Base-by-base conservation (phyloP, 2,113 vertebrate genomes). In the Cyprinodon tularosa region DNA sequence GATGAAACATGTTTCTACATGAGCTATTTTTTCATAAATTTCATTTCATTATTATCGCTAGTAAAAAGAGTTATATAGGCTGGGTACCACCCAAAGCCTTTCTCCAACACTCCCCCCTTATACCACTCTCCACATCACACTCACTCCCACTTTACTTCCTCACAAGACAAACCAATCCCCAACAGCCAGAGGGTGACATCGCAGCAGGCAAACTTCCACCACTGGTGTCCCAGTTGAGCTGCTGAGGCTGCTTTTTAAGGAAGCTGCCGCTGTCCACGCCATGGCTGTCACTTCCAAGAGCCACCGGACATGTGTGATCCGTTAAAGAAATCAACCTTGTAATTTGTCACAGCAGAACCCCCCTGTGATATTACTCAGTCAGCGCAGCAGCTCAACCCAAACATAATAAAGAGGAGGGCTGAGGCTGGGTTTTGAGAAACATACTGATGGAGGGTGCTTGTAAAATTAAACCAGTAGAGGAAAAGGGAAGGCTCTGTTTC, bases 301-400 rank as follows among this genome's bases (percentile, higher is more conserved):
- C 88, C 83, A 89, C 80, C 40, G 87, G 87, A 92, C 90, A 90
- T 86, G 89, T 90, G 86, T 84, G 87, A 86, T 80, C 80, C 89
- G 72, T 75, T 76, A 79, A 87, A 90, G 75, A 87, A 81, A 90
- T 86, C 82, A 89, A 84, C 82, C 89, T 53, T 77, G 84, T 90
- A 74, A 87, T 90, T 89, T 87, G 89, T 89, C 87, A 90, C 71
- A 71, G 62, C 83, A 83, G 80, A 68, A 53, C 17, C 74, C 81
- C 68, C 70, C 81, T 68, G 72, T 81, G 80, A 90, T 86, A 83
- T 81, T 64, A 77, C 78, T 86, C 82, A 64, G 80, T 84, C 85
- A 87, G 84, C 86, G 76, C 80, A 85, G 84, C 86, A 77, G 69
- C 81, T 71, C 73, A 39, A 73, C 71, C 42, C 57, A 70, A 76